phyloP scores from a whole-genome alignment of 2,113 vertebrate species.

The Meles meles region DNA sequence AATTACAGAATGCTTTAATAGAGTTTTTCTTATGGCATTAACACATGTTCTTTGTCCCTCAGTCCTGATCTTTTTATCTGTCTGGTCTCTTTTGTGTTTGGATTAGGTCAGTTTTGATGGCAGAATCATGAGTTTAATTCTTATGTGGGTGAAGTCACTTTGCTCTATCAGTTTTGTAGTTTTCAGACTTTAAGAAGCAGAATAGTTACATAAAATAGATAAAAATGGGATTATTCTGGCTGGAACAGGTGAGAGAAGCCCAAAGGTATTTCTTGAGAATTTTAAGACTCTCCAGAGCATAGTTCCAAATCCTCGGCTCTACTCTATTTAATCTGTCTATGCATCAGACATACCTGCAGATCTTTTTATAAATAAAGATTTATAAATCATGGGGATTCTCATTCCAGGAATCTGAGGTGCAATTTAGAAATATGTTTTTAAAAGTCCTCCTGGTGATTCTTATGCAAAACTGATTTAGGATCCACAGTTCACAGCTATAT shows the following conservation, averaged over 20 bases:
- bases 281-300: neutral
- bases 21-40: constrained; percentile 6
- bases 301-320: neutral
- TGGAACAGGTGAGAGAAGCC: neutral
- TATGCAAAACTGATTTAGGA: neutral
- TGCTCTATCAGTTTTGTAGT: neutral
- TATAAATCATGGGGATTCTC: neutral
- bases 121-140: neutral
- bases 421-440: neutral
- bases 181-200: constrained; percentile 30
- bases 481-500: neutral
- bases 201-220: neutral
- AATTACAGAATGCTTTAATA: neutral
- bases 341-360: neutral
- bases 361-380: neutral
- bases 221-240: constrained; percentile 9
- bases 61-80: constrained; percentile 9
- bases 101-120: neutral
- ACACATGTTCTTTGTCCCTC: neutral
- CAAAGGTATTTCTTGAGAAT: neutral
- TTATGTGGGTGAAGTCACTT: neutral
- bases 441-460: neutral
- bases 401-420: neutral
- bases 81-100: neutral
- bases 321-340: neutral